These are phyloP conservation scores for Sphaerophoria rueppellii DNA, from an alignment of 2,888 invertebrate genomes.

Conservation along the genomic window DNA sequence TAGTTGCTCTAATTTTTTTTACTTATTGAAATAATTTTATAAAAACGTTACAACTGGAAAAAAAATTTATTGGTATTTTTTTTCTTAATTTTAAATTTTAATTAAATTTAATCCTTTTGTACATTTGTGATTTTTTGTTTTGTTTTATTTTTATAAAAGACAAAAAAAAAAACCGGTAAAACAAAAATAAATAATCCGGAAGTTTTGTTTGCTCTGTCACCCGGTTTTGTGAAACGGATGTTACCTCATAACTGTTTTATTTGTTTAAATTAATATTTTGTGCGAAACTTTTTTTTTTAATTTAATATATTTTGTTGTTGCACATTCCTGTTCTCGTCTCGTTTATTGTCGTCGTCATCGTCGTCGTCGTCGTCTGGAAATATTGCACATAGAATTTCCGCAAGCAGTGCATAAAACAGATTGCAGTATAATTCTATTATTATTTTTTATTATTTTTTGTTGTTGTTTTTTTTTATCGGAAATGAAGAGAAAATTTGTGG, in stretches of 20 bases:
- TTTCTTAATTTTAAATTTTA: constrained; percentile 3
- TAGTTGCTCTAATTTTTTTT: constrained; percentile 18
- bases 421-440: constrained; percentile 47
- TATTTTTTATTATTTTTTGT: constrained; percentile 32
- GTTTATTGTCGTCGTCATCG: no score
- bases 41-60: constrained; percentile 2
- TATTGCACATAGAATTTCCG: constrained; percentile 58
- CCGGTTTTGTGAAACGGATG: constrained; percentile 64
- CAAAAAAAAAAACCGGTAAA: constrained; percentile 56
- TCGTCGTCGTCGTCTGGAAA: neutral
- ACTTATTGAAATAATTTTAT: constrained; percentile 16
- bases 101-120: neutral
- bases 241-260: constrained; percentile 66
- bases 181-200: constrained; percentile 30
- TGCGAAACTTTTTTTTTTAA: constrained; percentile 37
- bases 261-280: constrained; percentile 58
- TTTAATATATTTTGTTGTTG: constrained; percentile 24
- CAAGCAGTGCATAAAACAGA: constrained; percentile 64
- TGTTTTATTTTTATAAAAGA: constrained; percentile 6
- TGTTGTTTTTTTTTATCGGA: constrained; percentile 38
- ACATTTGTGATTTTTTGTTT: constrained; percentile 27
- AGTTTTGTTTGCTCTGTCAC: constrained; percentile 44
- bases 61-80: neutral
- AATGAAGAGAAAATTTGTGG: constrained; percentile 58
- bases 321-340: constrained; percentile 32